Base-by-base conservation (phyloP, 2,888 invertebrate species). In the Magallana nippona region DNA sequence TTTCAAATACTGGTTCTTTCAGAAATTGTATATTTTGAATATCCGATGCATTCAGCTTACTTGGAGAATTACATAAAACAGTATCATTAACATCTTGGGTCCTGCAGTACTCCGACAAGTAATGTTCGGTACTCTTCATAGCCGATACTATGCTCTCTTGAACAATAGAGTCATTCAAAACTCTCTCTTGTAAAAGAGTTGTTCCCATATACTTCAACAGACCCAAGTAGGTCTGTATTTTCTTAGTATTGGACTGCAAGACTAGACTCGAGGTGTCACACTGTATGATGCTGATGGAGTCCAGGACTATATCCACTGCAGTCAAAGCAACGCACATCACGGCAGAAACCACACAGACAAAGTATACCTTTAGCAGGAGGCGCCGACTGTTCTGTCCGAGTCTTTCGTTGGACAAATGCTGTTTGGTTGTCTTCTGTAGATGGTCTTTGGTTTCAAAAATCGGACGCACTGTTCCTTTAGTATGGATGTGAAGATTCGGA, bases 281-380 rank as follows among this genome's bases (percentile, higher is more conserved):
- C 11, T 22, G 32, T 27, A 71, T 27, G 27, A 80, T 80, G 27
- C 58, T 80, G 5, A 80, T 22, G 27, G 80, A 80, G 58, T 80
- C 80, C 15, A 57, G 57, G 13, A 80, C 58, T n/a, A 62, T 44
- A 19, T 62, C 60, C 27, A 81, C 55, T 5, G 55, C n/a, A 13
- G 81, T 63, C 17, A 81, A 27, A 2, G 55, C 63, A 11, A 81
- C 27, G 3, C 71, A 71, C 27, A 63, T n/a, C 32, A 63, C 32
- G 1, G 58, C 58, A 1, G 80, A 57, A 11, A 80, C 22, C 22
- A 80, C 80, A 57, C 80, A 80, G 19, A 58, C 57, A 1, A 19
- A 15, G 58, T 80, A 80, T 1, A 80, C 80, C 27, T 57, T 56
- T 19, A 57, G 27, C 3, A 80, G 62, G 22, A 22, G 83, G 27